Evolutionary conservation across 2,113 vertebrate species (phyloP).

Genomic region (Elaphurus davidianus): DNA sequence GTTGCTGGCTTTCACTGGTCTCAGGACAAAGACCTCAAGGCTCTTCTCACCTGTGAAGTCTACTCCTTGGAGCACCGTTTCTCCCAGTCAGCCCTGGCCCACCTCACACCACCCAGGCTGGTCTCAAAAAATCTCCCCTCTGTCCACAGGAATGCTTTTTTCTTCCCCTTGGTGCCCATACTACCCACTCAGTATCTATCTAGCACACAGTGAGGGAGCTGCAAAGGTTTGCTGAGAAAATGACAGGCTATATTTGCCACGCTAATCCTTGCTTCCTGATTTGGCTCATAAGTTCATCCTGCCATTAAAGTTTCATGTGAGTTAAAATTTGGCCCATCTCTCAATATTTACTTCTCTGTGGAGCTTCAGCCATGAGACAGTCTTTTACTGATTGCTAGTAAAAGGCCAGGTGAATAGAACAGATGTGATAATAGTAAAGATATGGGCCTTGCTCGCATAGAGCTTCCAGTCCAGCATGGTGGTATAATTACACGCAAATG

Average conservation of each 20-base stretch:
- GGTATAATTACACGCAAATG: not conserved
- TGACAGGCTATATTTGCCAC: not conserved
- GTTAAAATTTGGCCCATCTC: not conserved
- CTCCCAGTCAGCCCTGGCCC: too few relatives aligned
- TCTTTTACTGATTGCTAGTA: not conserved
- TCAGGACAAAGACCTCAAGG: not conserved
- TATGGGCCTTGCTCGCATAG: not conserved
- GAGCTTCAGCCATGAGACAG: not conserved
- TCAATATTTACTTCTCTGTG: not conserved
- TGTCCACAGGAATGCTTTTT: not conserved
- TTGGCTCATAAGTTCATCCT: not conserved
- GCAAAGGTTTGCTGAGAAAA: not conserved
- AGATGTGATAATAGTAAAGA: not conserved
- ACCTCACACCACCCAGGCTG: not conserved
- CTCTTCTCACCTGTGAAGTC: not conserved
- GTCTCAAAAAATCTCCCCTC: not conserved
- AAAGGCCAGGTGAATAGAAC: not conserved
- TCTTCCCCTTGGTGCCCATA: not conserved
- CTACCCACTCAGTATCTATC: not conserved
- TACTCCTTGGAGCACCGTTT: not conserved
- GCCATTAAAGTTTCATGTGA: not conserved
- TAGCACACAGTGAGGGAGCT: not conserved
- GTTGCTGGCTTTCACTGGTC: not conserved
- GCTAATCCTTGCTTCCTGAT: not conserved
- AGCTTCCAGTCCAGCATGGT: not conserved